Evolutionary conservation across 1,140 invertebrate species (phyloP).

Genomic region (Panagrolaimus sp.): DNA sequence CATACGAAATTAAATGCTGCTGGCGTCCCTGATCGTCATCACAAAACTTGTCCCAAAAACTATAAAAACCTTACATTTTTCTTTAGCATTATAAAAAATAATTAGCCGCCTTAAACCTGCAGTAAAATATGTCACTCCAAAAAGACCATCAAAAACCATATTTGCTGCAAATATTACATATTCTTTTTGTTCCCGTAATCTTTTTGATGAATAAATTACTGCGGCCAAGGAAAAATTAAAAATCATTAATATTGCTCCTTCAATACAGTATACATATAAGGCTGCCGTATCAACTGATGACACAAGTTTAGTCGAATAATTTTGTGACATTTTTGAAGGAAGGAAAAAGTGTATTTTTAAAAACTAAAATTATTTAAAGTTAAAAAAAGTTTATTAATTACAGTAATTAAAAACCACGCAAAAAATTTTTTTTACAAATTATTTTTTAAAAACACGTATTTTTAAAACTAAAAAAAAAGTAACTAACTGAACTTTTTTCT

Average conservation of each 20-base stretch:
- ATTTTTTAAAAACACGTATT: too few species aligned
- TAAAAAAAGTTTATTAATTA: too few species aligned
- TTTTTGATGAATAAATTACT: background rate
- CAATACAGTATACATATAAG: background rate
- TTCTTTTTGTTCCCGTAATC: background rate
- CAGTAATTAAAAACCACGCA: too few species aligned
- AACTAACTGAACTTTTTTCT: too few species aligned
- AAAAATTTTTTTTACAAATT: too few species aligned
- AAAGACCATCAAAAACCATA: background rate
- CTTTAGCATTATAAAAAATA: background rate
- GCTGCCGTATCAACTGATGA: too few species aligned
- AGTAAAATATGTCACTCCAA: conserved; percentile 4
- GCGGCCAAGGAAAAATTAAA: background rate
- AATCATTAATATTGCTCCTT: background rate
- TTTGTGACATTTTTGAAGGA: background rate
- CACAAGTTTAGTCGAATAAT: background rate
- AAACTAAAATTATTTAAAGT: too few species aligned
- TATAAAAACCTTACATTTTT: background rate
- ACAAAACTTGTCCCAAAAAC: too few species aligned
- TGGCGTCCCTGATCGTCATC: too few species aligned
- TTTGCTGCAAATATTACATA: background rate
- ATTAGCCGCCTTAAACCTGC: background rate
- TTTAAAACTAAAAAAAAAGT: too few species aligned
- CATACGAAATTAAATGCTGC: too few species aligned
- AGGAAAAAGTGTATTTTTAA: too few species aligned